Conservation (phyloP, 2,113 vertebrate species). For the human (Homo sapiens) region GRCh38 chr22:26673501-26674000, state of each 20-base stretch:
- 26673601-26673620: constrained; percentile 54
- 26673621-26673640: constrained; percentile 63
- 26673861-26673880: background rate
- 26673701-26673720: background rate
- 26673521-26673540: constrained; percentile 70
- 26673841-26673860: fast-evolving
- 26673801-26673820: background rate
- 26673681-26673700: background rate
- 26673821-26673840: background rate
- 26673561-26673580: constrained; percentile 64
- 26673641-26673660: background rate
- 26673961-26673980: fast-evolving
- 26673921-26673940: background rate
- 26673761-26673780: background rate
- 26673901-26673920: no score
- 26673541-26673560: constrained; percentile 73
- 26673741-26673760: fast-evolving
- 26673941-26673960: background rate
- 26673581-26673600: constrained; percentile 14
- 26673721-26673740: fast-evolving
- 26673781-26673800: background rate
- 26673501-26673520: constrained; percentile 63
- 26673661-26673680: background rate
- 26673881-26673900: background rate
- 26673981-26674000: background rate